Evolutionary conservation across 2,113 vertebrate genomes (phyloP), one percentile per base, ranked within the genome.

Genomic region (Eira barbara): DNA sequence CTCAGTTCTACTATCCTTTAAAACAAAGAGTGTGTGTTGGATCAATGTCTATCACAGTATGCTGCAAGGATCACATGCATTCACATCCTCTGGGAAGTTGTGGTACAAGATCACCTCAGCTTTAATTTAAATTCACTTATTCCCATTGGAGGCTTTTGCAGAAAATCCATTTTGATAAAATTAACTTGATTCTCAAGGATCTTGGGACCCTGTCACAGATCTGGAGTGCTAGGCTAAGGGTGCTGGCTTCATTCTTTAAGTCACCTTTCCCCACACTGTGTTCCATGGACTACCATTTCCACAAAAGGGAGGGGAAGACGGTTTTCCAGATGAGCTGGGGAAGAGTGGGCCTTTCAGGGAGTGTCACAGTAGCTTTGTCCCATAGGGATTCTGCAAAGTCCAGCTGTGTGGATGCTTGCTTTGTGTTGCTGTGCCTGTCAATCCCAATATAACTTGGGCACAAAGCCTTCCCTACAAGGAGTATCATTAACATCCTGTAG

Each of bases 351-450:
- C 17, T 13, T 27, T 27, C 18, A 0, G 29, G 21, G n/a, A 69
- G 17, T 36, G 34, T 65, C 29, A 4, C 7, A 2, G 11, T 3
- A 4, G 5, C 7, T 15, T 18, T 2, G 18, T 39, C 0, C 89
- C 21, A 13, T 27, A 25, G 4, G 5, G 39, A 49, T 2, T 12
- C 79, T 21, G n/a, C 31, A 79, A 71, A 31, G 85, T 15, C n/a
- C 55, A 3, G 34, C 71, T 29, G 15, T 0, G 14, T 34, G 29
- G 45, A n/a, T 0, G 0, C 17, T 34, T 7, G 1, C 55, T 81
- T 14, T 21, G 29, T 2, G 21, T 21, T 87, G 81, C 67, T 42
- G 9, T 25, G 34, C 4, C 23, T 18, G 17, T 65, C 86, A 79
- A 27, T 34, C 36, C 47, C 18, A 31, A 31, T 63, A 27, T 17